A percentile compares a stretch with the other conserved stretches of the same genome.
Conservation (phyloP, 2,797 vertebrate genomes). For the Sebastes steindachneri region DNA sequence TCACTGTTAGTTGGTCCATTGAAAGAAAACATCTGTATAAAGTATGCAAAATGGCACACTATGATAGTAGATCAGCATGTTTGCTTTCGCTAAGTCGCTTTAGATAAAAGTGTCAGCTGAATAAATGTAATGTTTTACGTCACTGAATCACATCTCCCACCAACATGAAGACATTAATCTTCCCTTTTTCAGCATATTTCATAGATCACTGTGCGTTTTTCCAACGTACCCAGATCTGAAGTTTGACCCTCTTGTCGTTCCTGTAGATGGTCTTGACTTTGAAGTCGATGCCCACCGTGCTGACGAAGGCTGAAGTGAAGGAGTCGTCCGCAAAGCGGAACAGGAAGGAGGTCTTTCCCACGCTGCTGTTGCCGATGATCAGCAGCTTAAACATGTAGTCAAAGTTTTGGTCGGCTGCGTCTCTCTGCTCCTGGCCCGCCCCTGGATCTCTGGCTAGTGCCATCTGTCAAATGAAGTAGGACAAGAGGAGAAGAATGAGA, state of each 20-base stretch:
- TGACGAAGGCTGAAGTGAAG: conserved; percentile 92
- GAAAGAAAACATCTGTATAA: not conserved
- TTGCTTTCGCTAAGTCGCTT: not conserved
- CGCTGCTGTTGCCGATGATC: conserved; percentile 92
- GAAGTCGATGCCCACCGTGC: conserved; percentile 94
- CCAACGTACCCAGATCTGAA: conserved; percentile 91
- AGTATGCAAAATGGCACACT: not conserved
- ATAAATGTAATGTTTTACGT: not conserved
- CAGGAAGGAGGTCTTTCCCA: conserved; percentile 93
- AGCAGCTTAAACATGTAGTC: conserved; percentile 96
- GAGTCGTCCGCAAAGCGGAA: conserved; percentile 93
- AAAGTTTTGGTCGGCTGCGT: conserved; percentile 91
- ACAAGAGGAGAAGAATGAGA: not conserved
- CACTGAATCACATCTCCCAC: not conserved
- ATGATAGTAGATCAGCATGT: not conserved
- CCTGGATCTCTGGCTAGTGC: conserved; percentile 83
- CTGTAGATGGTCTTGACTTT: conserved; percentile 94
- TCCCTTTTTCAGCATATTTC: not conserved
- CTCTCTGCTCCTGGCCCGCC: conserved; percentile 75
- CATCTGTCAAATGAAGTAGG: conserved; percentile 76
- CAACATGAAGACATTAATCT: not conserved
- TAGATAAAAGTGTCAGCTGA: not conserved
- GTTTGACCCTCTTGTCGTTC: conserved; percentile 91
- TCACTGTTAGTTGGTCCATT: not conserved
- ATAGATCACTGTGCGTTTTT: not conserved